phyloP scores from a whole-genome alignment of 2,113 vertebrate genomes.

The Mugil cephalus region DNA sequence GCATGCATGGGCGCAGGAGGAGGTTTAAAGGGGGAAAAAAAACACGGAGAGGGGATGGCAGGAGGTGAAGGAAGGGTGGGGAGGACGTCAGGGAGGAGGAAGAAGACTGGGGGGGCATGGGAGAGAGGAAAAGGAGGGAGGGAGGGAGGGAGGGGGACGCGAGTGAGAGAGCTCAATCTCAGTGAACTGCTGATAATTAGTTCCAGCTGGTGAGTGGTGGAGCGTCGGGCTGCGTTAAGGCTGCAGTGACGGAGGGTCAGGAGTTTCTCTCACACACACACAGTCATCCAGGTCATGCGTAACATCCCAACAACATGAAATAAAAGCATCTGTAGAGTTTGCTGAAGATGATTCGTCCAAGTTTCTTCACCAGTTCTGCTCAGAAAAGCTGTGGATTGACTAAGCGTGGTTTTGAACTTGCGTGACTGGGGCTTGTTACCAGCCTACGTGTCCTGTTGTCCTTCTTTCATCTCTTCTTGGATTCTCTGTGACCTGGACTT shows the following conservation, averaged over 20 bases:
- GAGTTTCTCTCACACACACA: conserved; percentile 39
- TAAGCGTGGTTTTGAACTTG: too few relatives aligned
- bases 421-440: too few relatives aligned
- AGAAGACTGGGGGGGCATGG: conserved; percentile 59
- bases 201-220: conserved; percentile 76
- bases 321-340: too few relatives aligned
- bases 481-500: too few relatives aligned
- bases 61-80: conserved; percentile 55
- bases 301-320: too few relatives aligned
- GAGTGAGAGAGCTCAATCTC: conserved; percentile 64
- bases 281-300: too few relatives aligned
- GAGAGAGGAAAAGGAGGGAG: conserved; percentile 54
- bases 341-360: too few relatives aligned
- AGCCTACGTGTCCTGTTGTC: too few relatives aligned
- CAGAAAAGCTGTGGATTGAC: too few relatives aligned
- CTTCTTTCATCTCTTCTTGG: too few relatives aligned
- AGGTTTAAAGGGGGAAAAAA: conserved; percentile 57
- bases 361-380: too few relatives aligned
- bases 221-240: conserved; percentile 48
- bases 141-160: conserved; percentile 33
- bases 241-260: conserved; percentile 66
- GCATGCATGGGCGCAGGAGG: conserved; percentile 28
- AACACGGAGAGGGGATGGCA: conserved; percentile 66
- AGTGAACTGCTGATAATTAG: conserved; percentile 81
- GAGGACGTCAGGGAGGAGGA: conserved; percentile 61